phyloP scores from a whole-genome alignment of 2,888 invertebrate species.

The Cataglyphis rosenhaueri region DNA sequence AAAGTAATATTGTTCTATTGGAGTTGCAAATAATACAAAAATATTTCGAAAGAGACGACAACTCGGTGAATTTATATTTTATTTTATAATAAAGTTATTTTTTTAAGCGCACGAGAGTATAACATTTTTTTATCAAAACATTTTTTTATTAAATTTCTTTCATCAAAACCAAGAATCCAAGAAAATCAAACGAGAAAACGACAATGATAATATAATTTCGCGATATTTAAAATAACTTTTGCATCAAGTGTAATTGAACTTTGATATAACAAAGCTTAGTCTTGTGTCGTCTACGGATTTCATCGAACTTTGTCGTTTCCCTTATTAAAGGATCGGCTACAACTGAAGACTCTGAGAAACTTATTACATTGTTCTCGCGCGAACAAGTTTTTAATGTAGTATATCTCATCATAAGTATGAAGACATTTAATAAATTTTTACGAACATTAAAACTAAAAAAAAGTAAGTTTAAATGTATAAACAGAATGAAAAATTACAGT shows the following conservation, averaged over 20 bases:
- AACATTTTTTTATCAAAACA: not conserved
- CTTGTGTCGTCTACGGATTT: constrained; percentile 20
- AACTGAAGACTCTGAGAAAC: constrained; percentile 26
- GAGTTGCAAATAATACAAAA: constrained; percentile 10
- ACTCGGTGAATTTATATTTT: constrained; percentile 21
- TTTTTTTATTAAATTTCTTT: not conserved
- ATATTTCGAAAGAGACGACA: not conserved
- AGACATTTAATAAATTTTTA: constrained; percentile 27
- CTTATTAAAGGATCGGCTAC: constrained; percentile 32
- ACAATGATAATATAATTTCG: constrained; percentile 26
- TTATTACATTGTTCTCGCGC: constrained; percentile 19
- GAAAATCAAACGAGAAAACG: not conserved
- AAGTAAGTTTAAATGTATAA: not conserved
- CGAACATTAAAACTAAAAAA: not conserved
- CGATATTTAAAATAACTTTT: constrained; percentile 26
- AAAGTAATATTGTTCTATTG: constrained; percentile 2
- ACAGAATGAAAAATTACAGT: not conserved
- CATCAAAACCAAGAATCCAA: constrained; percentile 20
- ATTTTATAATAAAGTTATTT: constrained; percentile 18
- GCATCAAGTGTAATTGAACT: constrained; percentile 43
- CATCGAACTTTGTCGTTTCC: constrained; percentile 15
- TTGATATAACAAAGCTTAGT: constrained; percentile 40
- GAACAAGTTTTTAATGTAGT: constrained; percentile 11
- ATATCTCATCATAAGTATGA: not conserved
- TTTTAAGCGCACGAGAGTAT: not conserved